Base-by-base conservation (phyloP, 64 coral and sea anemone genomes). In the Catalaphyllia jardinei region DNA sequence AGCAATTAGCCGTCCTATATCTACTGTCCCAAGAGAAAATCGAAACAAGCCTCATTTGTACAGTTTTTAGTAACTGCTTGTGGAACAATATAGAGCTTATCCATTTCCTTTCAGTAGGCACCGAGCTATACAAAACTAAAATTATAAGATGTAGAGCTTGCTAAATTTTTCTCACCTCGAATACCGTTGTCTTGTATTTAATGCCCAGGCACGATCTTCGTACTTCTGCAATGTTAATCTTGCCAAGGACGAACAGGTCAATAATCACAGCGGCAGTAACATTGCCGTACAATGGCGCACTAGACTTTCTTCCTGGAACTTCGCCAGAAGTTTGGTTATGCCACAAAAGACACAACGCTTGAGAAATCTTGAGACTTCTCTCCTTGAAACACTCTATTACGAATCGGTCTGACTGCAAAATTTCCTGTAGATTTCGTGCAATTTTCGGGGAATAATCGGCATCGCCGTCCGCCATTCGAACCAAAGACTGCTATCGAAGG, bases 331-430 rank as follows among this genome's bases (percentile, higher is more conserved):
- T 76, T 29, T 86, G 86, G 67, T 93, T 73, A 77, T 93, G 91
- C 91, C 91, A 93, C 31, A 93, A 60, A 35, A 93, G 87, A 81
- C 91, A 93, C 65, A 93, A 93, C 7, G 91, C 91, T 84, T 93
- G 91, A 80, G 91, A 93, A 81, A 93, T 80, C 67, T 71, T 93
- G 10, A 93, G 62, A 17, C 73, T 93, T 72, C 86, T 86, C 35
- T 72, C 62, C 54, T 88, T 87, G 57, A 93, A 93, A 59, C 91
- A 78, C 59, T 93, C 91, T 60, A 18, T 75, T 30, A 88, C 86
- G 49, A 93, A 93, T 72, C 79, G 75, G 31, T 80, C 85, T 46
- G 91, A 86, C 46, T 81, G 62, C 33, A 93, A 74, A 80, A 93
- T 88, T 79, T 93, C 86, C 31, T 64, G 86, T 11, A 93, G 75